Evolutionary conservation across 1,140 invertebrate species (phyloP).

Genomic region (Danaus plexippus): DNA sequence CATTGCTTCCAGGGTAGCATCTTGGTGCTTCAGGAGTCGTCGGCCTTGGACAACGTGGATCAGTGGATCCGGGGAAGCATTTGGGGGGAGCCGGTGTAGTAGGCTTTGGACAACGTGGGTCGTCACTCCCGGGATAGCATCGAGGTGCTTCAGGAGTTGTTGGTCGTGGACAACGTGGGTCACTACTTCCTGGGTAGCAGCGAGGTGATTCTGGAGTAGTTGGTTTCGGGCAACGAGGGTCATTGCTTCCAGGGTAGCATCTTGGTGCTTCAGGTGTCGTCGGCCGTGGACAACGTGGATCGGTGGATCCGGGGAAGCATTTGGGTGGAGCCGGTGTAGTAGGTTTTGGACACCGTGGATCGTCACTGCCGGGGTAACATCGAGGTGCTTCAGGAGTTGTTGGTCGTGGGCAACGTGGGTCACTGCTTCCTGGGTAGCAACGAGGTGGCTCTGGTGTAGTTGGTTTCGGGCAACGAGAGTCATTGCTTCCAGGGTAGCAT

Average conservation of each 20-base stretch:
- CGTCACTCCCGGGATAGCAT: slow-evolving; percentile 34
- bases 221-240: slow-evolving; percentile 14
- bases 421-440: slow-evolving; percentile 47
- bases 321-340: slow-evolving; percentile 5
- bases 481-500: slow-evolving; percentile 59
- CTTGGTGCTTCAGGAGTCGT: slow-evolving; percentile 29
- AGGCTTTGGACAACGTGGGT: slow-evolving; percentile 48
- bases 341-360: slow-evolving; percentile 12
- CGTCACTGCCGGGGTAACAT: slow-evolving; percentile 49
- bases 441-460: slow-evolving; percentile 26
- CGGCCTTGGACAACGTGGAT: slow-evolving; percentile 51
- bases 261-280: slow-evolving; percentile 20
- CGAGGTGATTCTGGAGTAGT: slow-evolving; percentile 23
- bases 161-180: slow-evolving; percentile 28
- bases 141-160: slow-evolving; percentile 27
- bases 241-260: slow-evolving; percentile 20
- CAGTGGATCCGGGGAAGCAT: slow-evolving; percentile 58
- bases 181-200: slow-evolving; percentile 8
- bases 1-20: slow-evolving; percentile 60
- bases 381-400: slow-evolving; percentile 26
- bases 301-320: slow-evolving; percentile 19
- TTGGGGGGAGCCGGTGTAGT: slow-evolving; percentile 27
- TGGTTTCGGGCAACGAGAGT: slow-evolving; percentile 55
- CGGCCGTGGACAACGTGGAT: slow-evolving; percentile 50
- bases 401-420: slow-evolving; percentile 34